Percentiles rank a stretch among this genome's conserved stretches.
Conservation (phyloP, 1,140 invertebrate genomes). For the Penaeus vannamei region DNA sequence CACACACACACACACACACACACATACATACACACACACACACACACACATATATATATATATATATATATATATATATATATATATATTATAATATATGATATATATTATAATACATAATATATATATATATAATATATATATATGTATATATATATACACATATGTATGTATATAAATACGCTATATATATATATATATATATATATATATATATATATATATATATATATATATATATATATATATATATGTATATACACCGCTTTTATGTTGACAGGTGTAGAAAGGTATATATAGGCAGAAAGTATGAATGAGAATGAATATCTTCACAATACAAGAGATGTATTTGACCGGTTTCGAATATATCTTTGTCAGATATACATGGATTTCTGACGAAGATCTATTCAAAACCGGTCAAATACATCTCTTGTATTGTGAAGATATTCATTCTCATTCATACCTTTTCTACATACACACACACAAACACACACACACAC, state of each 20-base stretch:
- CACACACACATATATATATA: constrained; percentile 7
- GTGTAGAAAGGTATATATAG: neutral
- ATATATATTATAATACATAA: neutral
- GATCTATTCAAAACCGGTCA: no score
- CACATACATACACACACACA: neutral
- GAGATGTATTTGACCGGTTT: no score
- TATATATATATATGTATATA: constrained; percentile 33
- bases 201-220: constrained; percentile 3
- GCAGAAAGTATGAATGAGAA: no score
- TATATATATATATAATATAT: constrained; percentile 11
- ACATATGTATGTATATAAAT: constrained; percentile 1
- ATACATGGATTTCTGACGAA: no score
- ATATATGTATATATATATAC: constrained; percentile 17
- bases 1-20: neutral
- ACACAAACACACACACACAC: neutral
- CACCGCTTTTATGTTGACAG: neutral
- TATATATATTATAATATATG: neutral
- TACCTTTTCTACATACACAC: no score
- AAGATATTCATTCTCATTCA: no score
- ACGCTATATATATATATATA: neutral
- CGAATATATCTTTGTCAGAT: no score
- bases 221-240: constrained; percentile 32
- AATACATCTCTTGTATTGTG: no score
- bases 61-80: constrained; percentile 20
- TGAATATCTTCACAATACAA: no score